Evolutionary conservation across 2,888 invertebrate species (phyloP).

Genomic region (Agrotis ipsilon): DNA sequence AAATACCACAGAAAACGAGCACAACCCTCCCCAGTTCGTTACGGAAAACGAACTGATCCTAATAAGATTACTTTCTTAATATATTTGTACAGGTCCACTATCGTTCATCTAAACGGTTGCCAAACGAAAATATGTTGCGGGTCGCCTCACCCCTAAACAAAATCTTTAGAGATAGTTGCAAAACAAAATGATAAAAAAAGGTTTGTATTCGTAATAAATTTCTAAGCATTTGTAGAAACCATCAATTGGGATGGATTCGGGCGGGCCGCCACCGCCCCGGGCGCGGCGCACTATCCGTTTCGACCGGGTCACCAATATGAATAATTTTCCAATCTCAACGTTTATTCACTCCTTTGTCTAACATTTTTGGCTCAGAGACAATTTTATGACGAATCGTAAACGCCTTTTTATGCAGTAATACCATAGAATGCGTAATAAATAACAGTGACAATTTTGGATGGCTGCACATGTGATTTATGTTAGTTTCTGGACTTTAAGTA

Average conservation of each 20-base stretch:
- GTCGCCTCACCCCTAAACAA: constrained; percentile 43
- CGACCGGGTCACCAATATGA: constrained; percentile 82
- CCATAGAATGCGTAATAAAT: constrained; percentile 55
- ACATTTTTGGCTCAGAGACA: constrained; percentile 75
- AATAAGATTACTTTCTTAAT: constrained; percentile 59
- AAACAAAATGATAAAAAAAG: constrained; percentile 70
- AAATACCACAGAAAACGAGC: constrained; percentile 39
- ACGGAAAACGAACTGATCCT: constrained; percentile 46
- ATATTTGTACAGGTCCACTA: constrained; percentile 53
- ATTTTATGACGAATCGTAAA: constrained; percentile 80
- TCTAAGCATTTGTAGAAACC: constrained; percentile 72
- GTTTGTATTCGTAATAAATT: constrained; percentile 72
- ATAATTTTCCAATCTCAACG: constrained; percentile 85
- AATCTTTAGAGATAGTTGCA: constrained; percentile 63
- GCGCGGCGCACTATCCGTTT: constrained; percentile 60
- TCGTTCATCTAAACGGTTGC: constrained; percentile 35
- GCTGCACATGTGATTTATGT: constrained; percentile 38
- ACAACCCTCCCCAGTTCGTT: constrained; percentile 49
- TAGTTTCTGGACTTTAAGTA: background rate
- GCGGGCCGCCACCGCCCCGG: constrained; percentile 39
- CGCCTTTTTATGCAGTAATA: constrained; percentile 70
- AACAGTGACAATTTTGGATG: constrained; percentile 43
- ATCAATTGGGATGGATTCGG: constrained; percentile 64
- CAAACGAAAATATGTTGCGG: constrained; percentile 45
- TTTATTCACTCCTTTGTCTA: constrained; percentile 82